Evolutionary conservation across 2,113 vertebrate genomes (phyloP).

Genomic region (Syngnathoides biaculeatus): DNA sequence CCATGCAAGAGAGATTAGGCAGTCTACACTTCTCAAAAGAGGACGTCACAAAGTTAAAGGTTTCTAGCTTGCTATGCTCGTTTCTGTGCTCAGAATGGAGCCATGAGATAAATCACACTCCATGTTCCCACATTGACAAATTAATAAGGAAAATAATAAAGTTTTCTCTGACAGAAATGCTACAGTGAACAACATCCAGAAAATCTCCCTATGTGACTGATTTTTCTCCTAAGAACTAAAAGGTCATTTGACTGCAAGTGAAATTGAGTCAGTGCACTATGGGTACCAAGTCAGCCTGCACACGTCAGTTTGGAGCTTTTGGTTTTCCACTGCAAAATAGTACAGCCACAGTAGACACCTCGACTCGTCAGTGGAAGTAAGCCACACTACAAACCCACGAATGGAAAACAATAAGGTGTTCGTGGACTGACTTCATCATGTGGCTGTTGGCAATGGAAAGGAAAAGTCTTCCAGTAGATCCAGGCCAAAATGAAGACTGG

Average conservation of each 20-base stretch:
- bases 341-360: not conserved
- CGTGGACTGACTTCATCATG: too few relatives aligned
- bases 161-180: not conserved
- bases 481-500: too few relatives aligned
- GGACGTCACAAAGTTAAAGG: slow-evolving; percentile 42
- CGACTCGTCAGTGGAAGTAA: too few relatives aligned
- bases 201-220: not conserved
- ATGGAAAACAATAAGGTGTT: too few relatives aligned
- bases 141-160: not conserved
- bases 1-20: slow-evolving; percentile 41
- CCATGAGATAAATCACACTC: slow-evolving; percentile 35
- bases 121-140: not conserved
- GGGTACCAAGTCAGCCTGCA: not conserved
- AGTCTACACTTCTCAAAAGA: slow-evolving; percentile 38
- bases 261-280: not conserved
- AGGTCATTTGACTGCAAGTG: not conserved
- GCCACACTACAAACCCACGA: too few relatives aligned
- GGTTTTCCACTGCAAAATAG: too few relatives aligned
- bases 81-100: slow-evolving; percentile 36
- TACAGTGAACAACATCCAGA: not conserved
- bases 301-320: not conserved
- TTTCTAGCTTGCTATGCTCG: slow-evolving; percentile 50
- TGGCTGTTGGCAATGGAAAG: too few relatives aligned
- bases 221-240: not conserved
- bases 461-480: too few relatives aligned